These are phyloP conservation scores for Pagrus major DNA, from an alignment of 2,113 vertebrate species.

Conservation along the genomic window DNA sequence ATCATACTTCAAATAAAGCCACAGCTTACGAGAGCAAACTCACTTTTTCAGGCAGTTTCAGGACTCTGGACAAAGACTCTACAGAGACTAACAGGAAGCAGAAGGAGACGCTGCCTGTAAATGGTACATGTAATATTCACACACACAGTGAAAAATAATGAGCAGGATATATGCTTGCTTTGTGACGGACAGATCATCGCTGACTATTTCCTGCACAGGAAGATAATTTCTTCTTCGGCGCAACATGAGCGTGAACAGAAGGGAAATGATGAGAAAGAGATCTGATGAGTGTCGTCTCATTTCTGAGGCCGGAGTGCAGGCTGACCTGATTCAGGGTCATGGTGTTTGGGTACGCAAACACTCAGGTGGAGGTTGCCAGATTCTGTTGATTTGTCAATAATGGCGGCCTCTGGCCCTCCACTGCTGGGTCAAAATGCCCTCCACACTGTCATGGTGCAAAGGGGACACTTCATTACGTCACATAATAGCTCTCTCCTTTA, in stretches of 20 bases:
- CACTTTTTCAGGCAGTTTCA: neutral
- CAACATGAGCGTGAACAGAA: neutral
- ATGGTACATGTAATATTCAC: neutral
- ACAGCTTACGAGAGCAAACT: neutral
- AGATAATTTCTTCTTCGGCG: neutral
- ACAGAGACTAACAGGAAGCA: neutral
- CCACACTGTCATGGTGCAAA: neutral
- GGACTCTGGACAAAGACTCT: neutral
- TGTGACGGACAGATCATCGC: neutral
- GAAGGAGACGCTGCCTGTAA: neutral
- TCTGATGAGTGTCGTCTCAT: neutral
- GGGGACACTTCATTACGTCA: neutral
- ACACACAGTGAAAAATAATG: neutral
- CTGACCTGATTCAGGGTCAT: conserved; percentile 62
- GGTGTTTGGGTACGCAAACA: conserved; percentile 39
- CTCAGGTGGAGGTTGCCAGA: conserved; percentile 38
- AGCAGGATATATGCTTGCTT: neutral
- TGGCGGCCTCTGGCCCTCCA: neutral
- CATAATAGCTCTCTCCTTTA: neutral
- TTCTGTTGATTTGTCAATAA: conserved; percentile 49
- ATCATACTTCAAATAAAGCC: neutral
- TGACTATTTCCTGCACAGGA: neutral
- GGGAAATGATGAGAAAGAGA: neutral
- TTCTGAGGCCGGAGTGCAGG: conserved; percentile 30
- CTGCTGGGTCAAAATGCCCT: conserved; percentile 29